Evolutionary conservation across 1,140 invertebrate genomes (phyloP).

Genomic region (Linepithema humile): DNA sequence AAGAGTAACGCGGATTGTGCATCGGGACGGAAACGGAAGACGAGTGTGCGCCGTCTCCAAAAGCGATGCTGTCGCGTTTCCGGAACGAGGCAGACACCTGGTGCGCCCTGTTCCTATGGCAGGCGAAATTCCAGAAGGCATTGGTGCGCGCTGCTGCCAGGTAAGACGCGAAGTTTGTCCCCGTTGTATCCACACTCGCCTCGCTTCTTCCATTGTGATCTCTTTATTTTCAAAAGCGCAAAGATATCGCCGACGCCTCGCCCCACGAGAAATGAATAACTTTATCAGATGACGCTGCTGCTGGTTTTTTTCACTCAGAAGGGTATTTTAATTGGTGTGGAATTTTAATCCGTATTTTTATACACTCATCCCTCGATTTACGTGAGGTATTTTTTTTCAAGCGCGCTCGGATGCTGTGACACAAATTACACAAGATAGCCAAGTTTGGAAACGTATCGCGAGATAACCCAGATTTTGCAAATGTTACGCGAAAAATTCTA

Average conservation of each 20-base stretch:
- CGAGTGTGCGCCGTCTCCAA: constrained; percentile 30
- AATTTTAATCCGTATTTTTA: neutral
- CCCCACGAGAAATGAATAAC: neutral
- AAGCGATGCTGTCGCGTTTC: constrained; percentile 46
- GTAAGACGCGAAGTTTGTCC: neutral
- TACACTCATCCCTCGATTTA: neutral
- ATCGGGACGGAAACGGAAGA: constrained; percentile 28
- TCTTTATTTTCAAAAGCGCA: neutral
- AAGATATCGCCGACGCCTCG: neutral
- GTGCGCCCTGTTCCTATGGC: neutral
- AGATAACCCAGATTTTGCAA: neutral
- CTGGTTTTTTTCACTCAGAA: neutral
- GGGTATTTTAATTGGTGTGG: constrained; percentile 3
- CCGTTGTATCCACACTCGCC: neutral
- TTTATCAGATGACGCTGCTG: neutral
- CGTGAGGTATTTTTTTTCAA: neutral
- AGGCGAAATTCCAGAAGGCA: constrained; percentile 4
- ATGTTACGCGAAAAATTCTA: neutral
- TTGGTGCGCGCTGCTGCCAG: neutral
- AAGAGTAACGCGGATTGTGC: constrained; percentile 33
- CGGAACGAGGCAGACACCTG: constrained; percentile 48
- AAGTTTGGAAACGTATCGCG: constrained; percentile 1
- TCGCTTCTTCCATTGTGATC: neutral
- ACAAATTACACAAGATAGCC: neutral
- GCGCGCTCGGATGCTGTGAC: neutral